Evolutionary conservation across 2,888 invertebrate species (phyloP), one percentile per base, ranked within the genome.

Genomic region (Toxonevra muliebris): DNA sequence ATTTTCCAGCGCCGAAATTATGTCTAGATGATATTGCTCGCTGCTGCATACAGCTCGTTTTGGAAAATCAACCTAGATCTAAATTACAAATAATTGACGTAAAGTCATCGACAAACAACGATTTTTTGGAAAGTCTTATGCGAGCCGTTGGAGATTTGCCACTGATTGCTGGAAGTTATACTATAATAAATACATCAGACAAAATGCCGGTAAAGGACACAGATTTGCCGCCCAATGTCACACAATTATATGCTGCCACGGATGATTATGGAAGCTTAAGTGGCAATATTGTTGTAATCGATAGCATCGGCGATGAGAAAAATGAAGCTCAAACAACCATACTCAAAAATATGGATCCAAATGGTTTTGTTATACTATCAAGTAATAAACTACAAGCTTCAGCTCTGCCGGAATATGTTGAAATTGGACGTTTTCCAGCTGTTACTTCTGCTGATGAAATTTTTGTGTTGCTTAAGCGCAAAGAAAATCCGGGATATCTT

Each of bases 81-180:
- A 90, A 89, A 86, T 87, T 90, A 0, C 89, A 87, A 80, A 83
- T 80, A 45, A 83, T 88, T 59, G 87, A 48, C 13, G 7, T 30
- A 30, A 30, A 30, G 7, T 4, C 30, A 7, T 10, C 15, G n/a
- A n/a, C 48, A 15, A 15, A 48, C 11, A 48, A n/a, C 15, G 48
- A 4, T 15, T 48, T 48, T 48, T 11, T 48, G 48, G 15, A 2
- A 48, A 48, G 48, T 11, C 48, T 48, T 10, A 48, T 86, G 11
- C 87, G 90, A 1, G 84, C 89, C 0, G 85, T 93, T 0, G 89
- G 88, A 59, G 91, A 93, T 75, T 80, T 91, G 50, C 93, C 93
- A 0, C 80, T 92, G 10, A 87, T 92, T 3, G 90, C 92, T 74
- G 89, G 91, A 0, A 90, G 92, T 59, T 85, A 91, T 0, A 84